Base-by-base conservation (phyloP, 2,888 invertebrate species). In the Lacanobia oleracea region DNA sequence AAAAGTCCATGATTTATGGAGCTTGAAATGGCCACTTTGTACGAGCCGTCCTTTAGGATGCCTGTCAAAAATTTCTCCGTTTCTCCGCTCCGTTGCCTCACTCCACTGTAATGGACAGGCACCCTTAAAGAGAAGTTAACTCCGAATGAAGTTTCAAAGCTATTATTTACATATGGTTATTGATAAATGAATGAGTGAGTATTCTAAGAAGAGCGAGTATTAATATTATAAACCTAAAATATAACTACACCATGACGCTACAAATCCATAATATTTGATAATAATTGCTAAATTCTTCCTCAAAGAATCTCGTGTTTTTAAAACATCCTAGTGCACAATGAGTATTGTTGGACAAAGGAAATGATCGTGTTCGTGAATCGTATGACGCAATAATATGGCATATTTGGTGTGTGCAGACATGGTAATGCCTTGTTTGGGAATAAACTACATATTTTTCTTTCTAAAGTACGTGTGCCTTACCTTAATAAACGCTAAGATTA, bases 321-420 rank as follows among this genome's bases (percentile, higher is more conserved):
- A 67, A 53, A 68, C 14, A 45, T 53, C 18, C 6, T 27, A 9
- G 18, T 18, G 2, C 2, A n/a, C 43, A 69, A 69, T 54, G 16
- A 33, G 33, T 33, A 69, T 54, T 69, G 70, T 45, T 23, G 2
- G 4, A 4, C 1, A 10, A 21, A 18, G 7, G 14, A 43, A 33
- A 43, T 45, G 0, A 37, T 69, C 16, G 21, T 2, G 18, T 45
- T 33, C 33, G 18, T 68, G 8, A 51, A 51, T 67, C 9, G 5
- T 27, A 40, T 18, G 27, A 14, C 33, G 16, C 12, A 27, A 67
- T 10, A 27, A 67, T 10, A 33, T 68, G 21, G n/a, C 14, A 40
- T 67, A 21, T 33, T 33, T 21, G 12, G 3, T 67, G 3, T 33
- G 9, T 33, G 21, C 16, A 33, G 16, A 4, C 16, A 14, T 14